Conservation (phyloP, 2,113 vertebrate genomes). For the Physeter macrocephalus region DNA sequence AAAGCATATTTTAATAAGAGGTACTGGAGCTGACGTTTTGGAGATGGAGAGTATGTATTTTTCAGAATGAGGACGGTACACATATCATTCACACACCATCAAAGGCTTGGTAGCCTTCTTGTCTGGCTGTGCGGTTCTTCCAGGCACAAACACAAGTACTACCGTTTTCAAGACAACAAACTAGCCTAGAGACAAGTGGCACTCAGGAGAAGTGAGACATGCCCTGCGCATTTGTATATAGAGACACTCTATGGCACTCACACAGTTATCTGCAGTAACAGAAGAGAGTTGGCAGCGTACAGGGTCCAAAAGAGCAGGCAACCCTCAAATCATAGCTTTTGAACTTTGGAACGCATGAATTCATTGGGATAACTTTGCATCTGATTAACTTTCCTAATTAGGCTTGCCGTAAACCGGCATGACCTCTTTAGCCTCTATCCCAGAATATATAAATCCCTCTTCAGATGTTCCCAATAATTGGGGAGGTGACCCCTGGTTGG, state of each 20-base stretch:
- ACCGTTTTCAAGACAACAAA: neutral
- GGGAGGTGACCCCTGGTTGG: neutral
- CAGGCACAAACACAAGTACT: neutral
- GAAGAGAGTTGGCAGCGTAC: neutral
- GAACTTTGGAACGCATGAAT: neutral
- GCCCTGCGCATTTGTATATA: conserved; percentile 26
- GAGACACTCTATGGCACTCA: neutral
- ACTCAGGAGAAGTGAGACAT: neutral
- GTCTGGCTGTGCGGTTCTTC: neutral
- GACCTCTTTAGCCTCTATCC: neutral
- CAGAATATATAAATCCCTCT: neutral
- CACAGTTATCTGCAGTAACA: conserved; percentile 5
- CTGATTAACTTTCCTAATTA: conserved; percentile 49
- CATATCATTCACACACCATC: neutral
- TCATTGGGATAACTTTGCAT: conserved; percentile 52
- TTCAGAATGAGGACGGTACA: neutral
- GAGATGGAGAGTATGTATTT: neutral
- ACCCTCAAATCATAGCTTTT: neutral
- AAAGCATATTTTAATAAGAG: neutral
- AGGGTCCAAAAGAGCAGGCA: neutral
- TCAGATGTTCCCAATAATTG: neutral
- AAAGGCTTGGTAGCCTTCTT: neutral
- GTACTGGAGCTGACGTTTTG: neutral
- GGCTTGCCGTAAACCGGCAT: conserved; percentile 18
- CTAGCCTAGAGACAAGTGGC: neutral